Conservation (phyloP, 2,888 invertebrate genomes). For the Dusona sp. region DNA sequence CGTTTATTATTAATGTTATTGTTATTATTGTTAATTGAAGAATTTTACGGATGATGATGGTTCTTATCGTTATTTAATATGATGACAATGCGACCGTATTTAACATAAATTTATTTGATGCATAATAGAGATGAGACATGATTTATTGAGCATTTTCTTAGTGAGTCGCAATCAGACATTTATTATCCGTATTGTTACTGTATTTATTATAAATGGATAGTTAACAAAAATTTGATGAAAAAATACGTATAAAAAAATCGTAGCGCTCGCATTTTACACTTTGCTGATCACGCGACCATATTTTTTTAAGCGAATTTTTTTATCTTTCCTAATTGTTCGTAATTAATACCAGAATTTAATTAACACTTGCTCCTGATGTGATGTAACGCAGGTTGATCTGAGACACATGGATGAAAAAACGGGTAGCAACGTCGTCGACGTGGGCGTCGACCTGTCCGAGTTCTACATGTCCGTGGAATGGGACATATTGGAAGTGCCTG, state of each 20-base stretch:
- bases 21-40: conserved; percentile 56
- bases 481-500: conserved; percentile 99
- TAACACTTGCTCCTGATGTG: conserved; percentile 36
- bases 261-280: conserved; percentile 31
- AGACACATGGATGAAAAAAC: conserved; percentile 96
- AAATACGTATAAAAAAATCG: conserved; percentile 33
- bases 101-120: conserved; percentile 54
- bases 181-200: conserved; percentile 50
- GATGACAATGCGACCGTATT: conserved; percentile 65
- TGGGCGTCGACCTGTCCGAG: conserved; percentile 98
- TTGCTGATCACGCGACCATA: conserved; percentile 1
- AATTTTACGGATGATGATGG: conserved; percentile 48
- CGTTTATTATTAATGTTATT: conserved; percentile 68
- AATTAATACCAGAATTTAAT: conserved; percentile 16
- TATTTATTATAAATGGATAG: conserved; percentile 46
- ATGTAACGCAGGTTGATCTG: conserved; percentile 91
- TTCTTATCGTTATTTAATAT: conserved; percentile 55
- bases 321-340: conserved; percentile 2
- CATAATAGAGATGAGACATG: conserved; percentile 59
- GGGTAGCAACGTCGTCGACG: conserved; percentile 95
- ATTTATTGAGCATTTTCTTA: conserved; percentile 53
- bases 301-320: conserved; percentile 42
- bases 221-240: conserved; percentile 36
- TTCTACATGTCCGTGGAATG: conserved; percentile 99
- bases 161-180: conserved; percentile 62